These are phyloP conservation scores for Pinna nobilis DNA, from an alignment of 1,140 invertebrate genomes.

Conservation along the genomic window DNA sequence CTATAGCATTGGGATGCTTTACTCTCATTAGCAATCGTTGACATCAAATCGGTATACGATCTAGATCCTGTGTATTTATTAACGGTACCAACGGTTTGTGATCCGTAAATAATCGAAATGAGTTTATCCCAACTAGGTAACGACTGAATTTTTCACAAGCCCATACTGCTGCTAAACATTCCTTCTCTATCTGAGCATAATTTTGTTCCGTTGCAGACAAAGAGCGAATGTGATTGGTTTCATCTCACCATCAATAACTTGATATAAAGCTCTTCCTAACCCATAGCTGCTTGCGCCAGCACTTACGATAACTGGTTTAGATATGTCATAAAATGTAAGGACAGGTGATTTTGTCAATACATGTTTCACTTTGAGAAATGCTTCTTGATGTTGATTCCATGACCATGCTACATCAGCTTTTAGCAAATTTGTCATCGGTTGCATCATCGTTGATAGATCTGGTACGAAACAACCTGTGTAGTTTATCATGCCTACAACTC, in stretches of 20 bases:
- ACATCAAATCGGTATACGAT: constrained; percentile 33
- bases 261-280: constrained; percentile 39
- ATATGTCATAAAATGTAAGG: constrained; percentile 37
- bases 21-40: constrained; percentile 41
- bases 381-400: too few species aligned
- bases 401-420: too few species aligned
- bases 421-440: too few species aligned
- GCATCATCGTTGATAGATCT: too few species aligned
- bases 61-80: constrained; percentile 29
- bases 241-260: constrained; percentile 28
- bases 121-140: constrained; percentile 72
- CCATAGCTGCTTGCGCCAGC: constrained; percentile 45
- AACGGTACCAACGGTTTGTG: constrained; percentile 64
- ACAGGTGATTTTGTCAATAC: constrained; percentile 27
- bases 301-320: constrained; percentile 35
- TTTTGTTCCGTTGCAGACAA: constrained; percentile 59
- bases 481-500: too few species aligned
- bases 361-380: constrained; percentile 32
- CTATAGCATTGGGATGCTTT: constrained; percentile 16
- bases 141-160: constrained; percentile 76
- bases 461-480: too few species aligned
- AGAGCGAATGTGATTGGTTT: constrained; percentile 67
- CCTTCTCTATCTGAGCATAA: constrained; percentile 77
- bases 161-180: constrained; percentile 68
- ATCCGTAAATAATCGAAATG: constrained; percentile 57